Base-by-base conservation (phyloP, 1,140 invertebrate species). In the Campoletis sonorensis region DNA sequence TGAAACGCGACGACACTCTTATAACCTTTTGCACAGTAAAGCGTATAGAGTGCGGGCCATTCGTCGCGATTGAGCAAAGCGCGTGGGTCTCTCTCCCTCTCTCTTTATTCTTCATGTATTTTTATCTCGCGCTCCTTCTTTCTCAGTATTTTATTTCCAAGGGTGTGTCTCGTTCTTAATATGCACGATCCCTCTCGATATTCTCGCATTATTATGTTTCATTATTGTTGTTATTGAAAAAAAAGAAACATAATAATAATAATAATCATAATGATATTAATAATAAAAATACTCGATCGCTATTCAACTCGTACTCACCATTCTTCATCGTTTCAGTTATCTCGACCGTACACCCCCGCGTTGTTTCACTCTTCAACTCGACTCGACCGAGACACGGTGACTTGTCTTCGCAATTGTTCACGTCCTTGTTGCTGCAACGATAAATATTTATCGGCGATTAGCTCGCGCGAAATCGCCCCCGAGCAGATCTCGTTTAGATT, bases 341-440 rank as follows among this genome's bases (percentile, higher is more conserved):
- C 73, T 83, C 61, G 27, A 27, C 78, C 77, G 70, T 51, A 73
- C 79, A 70, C 54, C 73, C 72, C 58, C 75, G 68, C 7, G 54
- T 26, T 85, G 73, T 81, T 83, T 71, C 81, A 79, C 26, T 54
- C 61, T 75, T 37, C 54, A 40, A 13, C 26, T 18, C 68, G 81
- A 11, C 58, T 45, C 40, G 40, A 82, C 70, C n/a, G 10, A 10
- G 18, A 78, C 30, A 40, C 61, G 76, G 15, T 13, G 76, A 67
- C 58, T 78, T 64, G 5, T 82, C 51, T 13, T 54, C 77, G 72
- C 83, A 80, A 67, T 83, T 64, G 68, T 80, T 71, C n/a, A 21
- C 40, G 26, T 85, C 82, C 78, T 85, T 83, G 75, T 87, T 86
- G 67, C 87, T 88, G 81, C 11, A 83, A 84, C 49, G 67, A 70